Evolutionary conservation across 2,888 invertebrate species (phyloP), one percentile per base, ranked within the genome.

Genomic region (Melolontha melolontha): DNA sequence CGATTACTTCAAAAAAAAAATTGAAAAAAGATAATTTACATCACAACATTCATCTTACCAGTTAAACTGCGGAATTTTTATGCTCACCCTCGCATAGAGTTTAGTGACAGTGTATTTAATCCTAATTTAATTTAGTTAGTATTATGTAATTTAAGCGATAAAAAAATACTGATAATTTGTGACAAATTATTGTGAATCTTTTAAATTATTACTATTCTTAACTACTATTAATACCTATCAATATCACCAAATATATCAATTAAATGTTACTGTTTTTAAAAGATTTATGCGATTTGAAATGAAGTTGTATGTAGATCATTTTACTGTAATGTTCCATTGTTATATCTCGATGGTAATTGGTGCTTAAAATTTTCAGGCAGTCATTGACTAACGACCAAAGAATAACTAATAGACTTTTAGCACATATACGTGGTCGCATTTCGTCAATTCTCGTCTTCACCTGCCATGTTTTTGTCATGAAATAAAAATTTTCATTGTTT

Each of bases 251-350:
- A 75, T 80, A 77, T 80, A 81, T 79, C 79, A 78, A 80, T 79
- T 83, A 77, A 82, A 81, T 82, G 83, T 82, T 82, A 82, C 80
- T 81, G 81, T 83, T 83, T 82, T 82, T 75, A 79, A 82, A 80
- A 80, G 80, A 81, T 82, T 81, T 80, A 82, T 82, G 82, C 81
- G 80, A 81, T 81, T 81, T 75, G 75, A 80, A 75, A 74, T 73
- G 73, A 78, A 76, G 74, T 80, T 78, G 78, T 78, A 78, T 77
- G 80, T 81, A 81, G 79, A 76, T 79, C 76, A 78, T 79, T 79
- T 78, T 79, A 78, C 77, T 76, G 76, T 78, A 76, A 78, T 77
- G 76, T 79, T 78, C 74, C 72, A 72, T 72, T 70, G 71, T 75
- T 75, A 67, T 76, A 78, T 78, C 76, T 80, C 73, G 75, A 79